Evolutionary conservation across 2,888 invertebrate species (phyloP).

Genomic region (Aquatica leii): DNA sequence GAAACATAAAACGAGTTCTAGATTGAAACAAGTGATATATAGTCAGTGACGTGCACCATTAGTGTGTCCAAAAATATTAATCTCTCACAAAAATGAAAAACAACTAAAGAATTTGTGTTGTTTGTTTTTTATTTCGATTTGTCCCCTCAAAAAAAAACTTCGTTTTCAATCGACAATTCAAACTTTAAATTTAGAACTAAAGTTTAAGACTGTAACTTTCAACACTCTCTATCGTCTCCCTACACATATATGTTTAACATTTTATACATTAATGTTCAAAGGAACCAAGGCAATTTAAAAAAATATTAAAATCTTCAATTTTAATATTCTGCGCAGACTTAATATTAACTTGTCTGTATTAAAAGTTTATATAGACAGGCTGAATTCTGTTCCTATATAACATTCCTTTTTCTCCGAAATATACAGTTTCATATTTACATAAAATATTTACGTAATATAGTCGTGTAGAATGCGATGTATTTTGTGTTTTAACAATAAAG

Average conservation of each 20-base stretch:
- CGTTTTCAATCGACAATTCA: constrained; percentile 10
- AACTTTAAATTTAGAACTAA: constrained; percentile 4
- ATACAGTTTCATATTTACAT: constrained; percentile 36
- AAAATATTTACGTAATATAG: constrained; percentile 36
- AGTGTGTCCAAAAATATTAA: constrained; percentile 64
- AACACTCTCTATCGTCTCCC: too few species aligned
- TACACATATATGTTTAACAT: constrained; percentile 1
- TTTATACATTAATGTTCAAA: constrained; percentile 30
- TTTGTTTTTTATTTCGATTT: constrained; percentile 38
- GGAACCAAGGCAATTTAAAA: constrained; percentile 36
- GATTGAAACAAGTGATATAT: constrained; percentile 65
- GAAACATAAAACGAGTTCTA: constrained; percentile 63
- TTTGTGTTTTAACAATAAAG: not conserved
- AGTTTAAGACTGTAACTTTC: not conserved
- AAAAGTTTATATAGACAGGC: constrained; percentile 47
- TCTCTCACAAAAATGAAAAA: constrained; percentile 62
- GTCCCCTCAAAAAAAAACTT: constrained; percentile 13
- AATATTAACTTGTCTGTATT: constrained; percentile 49
- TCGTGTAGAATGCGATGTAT: not conserved
- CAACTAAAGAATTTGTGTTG: constrained; percentile 49
- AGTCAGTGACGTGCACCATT: constrained; percentile 63
- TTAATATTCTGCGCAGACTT: constrained; percentile 48
- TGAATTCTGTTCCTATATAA: constrained; percentile 37
- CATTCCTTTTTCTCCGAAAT: constrained; percentile 33
- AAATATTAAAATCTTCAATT: constrained; percentile 46